These are phyloP conservation scores for Simalia tracyae DNA, from an alignment of 2,797 vertebrate species.

Conservation along the genomic window DNA sequence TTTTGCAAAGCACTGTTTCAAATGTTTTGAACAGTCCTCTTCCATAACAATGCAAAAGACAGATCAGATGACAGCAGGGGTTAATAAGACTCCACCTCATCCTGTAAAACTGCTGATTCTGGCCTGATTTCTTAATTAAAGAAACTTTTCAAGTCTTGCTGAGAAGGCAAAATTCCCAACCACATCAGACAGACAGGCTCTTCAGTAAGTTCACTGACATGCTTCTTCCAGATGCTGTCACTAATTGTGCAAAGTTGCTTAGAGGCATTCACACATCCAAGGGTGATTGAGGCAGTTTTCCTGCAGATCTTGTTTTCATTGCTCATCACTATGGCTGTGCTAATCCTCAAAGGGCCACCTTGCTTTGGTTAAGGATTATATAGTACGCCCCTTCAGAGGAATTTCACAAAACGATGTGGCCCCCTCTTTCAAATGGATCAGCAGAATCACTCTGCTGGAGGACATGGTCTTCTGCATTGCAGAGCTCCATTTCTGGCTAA, in stretches of 20 bases:
- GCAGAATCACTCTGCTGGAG: not conserved
- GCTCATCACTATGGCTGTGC: not conserved
- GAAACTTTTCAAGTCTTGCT: not conserved
- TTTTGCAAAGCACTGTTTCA: not conserved
- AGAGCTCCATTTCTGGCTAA: not conserved
- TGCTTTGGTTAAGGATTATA: not conserved
- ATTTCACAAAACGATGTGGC: not conserved
- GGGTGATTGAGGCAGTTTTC: not conserved
- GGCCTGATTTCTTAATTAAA: not conserved
- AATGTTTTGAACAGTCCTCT: not conserved
- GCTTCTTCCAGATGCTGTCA: not conserved
- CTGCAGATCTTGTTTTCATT: not conserved
- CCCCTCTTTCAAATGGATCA: not conserved
- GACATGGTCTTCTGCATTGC: too few relatives aligned
- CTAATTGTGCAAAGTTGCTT: not conserved
- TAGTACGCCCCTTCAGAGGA: not conserved
- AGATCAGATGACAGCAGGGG: not conserved
- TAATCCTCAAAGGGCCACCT: not conserved
- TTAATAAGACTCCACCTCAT: not conserved
- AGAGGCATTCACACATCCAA: not conserved
- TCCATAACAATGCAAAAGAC: not conserved
- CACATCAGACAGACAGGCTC: not conserved
- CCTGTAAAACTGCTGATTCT: not conserved
- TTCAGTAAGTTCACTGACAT: not conserved
- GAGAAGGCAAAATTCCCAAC: not conserved